phyloP scores from a whole-genome alignment of 2,888 invertebrate genomes.

The Oscheius sp. region DNA sequence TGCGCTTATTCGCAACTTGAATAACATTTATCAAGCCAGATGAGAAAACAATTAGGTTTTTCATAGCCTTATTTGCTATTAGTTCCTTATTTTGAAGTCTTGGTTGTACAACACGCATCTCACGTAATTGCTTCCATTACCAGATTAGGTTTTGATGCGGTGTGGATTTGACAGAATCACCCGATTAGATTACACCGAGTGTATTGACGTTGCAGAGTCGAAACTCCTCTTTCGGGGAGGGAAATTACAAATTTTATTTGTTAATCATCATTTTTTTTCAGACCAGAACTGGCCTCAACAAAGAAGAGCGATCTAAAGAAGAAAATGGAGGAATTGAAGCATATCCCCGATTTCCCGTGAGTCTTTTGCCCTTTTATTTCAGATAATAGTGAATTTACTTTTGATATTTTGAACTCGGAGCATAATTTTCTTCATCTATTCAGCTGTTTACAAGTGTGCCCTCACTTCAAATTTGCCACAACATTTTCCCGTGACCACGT shows the following conservation, averaged over 20 bases:
- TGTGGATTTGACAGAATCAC: not conserved
- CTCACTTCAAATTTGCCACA: not conserved
- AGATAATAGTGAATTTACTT: not conserved
- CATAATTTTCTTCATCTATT: not conserved
- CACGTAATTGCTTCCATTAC: conserved; percentile 3
- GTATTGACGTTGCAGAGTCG: not conserved
- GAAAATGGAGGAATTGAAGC: conserved; percentile 30
- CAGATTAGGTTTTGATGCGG: not conserved
- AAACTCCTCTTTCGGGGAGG: not conserved
- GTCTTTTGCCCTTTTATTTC: not conserved
- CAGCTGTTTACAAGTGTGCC: not conserved
- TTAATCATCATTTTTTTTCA: not conserved
- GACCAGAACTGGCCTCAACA: conserved; percentile 12
- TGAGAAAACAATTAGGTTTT: no score
- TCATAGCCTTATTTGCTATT: no score
- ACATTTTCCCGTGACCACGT: not conserved
- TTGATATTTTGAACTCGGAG: not conserved
- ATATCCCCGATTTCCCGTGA: conserved; percentile 41
- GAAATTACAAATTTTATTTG: not conserved
- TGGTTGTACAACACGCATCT: no score
- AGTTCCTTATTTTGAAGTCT: no score
- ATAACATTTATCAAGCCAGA: no score
- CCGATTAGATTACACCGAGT: not conserved
- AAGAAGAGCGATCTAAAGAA: conserved; percentile 14
- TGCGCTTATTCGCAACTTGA: no score